Percentiles rank a stretch among this genome's conserved stretches.
Conservation (phyloP, 2,888 invertebrate genomes). For the Sesia bembeciformis region DNA sequence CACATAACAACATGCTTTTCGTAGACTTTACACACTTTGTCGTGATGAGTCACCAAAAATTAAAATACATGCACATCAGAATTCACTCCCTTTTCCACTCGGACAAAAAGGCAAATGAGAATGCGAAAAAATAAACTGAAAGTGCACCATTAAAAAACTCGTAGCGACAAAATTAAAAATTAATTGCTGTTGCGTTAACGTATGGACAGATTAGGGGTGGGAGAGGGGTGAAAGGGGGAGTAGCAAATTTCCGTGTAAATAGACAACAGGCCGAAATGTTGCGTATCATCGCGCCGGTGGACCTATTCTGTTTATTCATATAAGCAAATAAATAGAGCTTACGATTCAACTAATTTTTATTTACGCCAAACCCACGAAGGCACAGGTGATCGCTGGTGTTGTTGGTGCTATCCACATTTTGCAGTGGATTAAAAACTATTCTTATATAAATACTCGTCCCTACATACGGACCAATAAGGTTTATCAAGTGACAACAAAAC, state of each 20-base stretch:
- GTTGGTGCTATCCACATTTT: too few species aligned
- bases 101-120: background rate
- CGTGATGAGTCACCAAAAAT: background rate
- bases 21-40: too few species aligned
- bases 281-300: constrained; percentile 7
- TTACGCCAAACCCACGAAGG: too few species aligned
- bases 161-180: constrained; percentile 42
- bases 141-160: constrained; percentile 21
- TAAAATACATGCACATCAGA: background rate
- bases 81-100: background rate
- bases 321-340: too few species aligned
- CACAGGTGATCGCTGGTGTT: too few species aligned
- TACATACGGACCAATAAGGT: too few species aligned
- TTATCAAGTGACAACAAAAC: too few species aligned
- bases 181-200: constrained; percentile 25
- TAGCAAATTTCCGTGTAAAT: constrained; percentile 10
- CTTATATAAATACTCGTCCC: too few species aligned
- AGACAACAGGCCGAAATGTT: constrained; percentile 8
- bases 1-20: too few species aligned
- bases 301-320: background rate
- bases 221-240: constrained; percentile 2
- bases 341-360: too few species aligned
- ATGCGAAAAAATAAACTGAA: constrained; percentile 18
- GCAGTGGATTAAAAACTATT: too few species aligned
- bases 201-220: constrained; percentile 8